These are phyloP conservation scores for Coracopsis vasa DNA, from an alignment of 2,113 vertebrate species.

Conservation along the genomic window DNA sequence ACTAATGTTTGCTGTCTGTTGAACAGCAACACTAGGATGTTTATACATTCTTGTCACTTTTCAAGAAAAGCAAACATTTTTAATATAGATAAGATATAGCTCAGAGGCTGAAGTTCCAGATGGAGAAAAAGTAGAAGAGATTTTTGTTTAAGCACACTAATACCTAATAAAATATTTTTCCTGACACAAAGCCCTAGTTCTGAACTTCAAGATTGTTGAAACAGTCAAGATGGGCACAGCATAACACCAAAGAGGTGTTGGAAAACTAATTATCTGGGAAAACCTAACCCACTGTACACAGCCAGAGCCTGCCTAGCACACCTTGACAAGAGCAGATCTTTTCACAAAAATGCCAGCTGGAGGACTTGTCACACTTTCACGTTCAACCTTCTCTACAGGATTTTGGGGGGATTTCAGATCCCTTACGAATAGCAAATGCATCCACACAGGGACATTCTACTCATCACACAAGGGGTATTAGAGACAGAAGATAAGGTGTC, in stretches of 20 bases:
- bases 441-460: background rate
- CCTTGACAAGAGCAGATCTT: background rate
- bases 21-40: background rate
- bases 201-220: background rate
- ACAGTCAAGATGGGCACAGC: background rate
- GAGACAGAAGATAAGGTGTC: background rate
- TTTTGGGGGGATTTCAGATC: background rate
- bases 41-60: background rate
- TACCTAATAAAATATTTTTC: background rate
- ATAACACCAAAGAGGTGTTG: background rate
- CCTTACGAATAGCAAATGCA: background rate
- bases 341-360: background rate
- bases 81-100: background rate
- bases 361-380: background rate
- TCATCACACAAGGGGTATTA: background rate
- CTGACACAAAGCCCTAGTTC: background rate
- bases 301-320: background rate
- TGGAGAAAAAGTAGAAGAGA: background rate
- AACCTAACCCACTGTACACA: accelerated
- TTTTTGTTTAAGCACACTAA: background rate
- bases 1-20: background rate
- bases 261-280: background rate
- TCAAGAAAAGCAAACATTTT: background rate
- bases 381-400: background rate
- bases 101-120: background rate